Evolutionary conservation across 2,888 invertebrate genomes (phyloP), one percentile per base, ranked within the genome.

Genomic region (Falcaria lacertinaria): DNA sequence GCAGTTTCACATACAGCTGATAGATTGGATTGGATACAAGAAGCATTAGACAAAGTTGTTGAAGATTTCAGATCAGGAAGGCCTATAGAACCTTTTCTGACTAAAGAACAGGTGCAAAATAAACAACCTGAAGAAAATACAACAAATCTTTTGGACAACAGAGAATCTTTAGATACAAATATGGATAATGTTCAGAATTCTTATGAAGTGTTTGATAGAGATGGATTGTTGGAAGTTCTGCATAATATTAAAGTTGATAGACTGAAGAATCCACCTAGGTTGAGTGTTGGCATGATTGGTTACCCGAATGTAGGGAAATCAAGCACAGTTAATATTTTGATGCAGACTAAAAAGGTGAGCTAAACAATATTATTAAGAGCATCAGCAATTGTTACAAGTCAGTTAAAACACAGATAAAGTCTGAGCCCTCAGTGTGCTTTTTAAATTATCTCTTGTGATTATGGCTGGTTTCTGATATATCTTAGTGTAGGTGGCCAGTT

Each of bases 251-350:
- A 74, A 77, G 74, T 70, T 80, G 84, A 15, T 63, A 88, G 55
- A 17, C 64, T 82, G 45, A 88, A 87, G 53, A 86, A 83, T 69
- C 82, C 84, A 1, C 86, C 85, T n/a, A 72, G 94, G 22, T 91
- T 94, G 5, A 96, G 96, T n/a, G 92, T 98, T 45, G 98, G 98
- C 5, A 91, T 98, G 78, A 98, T 99, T 45, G 99, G 99, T 1
- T 99, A 99, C 87, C 99, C 99, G 0, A 99, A 99, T 90, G 99
- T 99, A 1, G 99, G 99, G n/a, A 99, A 99, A 83, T 99, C 98
- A 80, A 99, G 99, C 48, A 98, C 99, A 6, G 98, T 99, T 47
- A 99, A 99, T 89, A 92, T 97, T 14, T 79, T 99, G 37, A 91
- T 99, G 82, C 93, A 93, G 54, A 91, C 91, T 25, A 99, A 95